Percentiles rank a stretch among this genome's conserved stretches.
Evolutionary conservation across 2,797 vertebrate genomes (phyloP).

Genomic region (Onychomys arenicola): DNA sequence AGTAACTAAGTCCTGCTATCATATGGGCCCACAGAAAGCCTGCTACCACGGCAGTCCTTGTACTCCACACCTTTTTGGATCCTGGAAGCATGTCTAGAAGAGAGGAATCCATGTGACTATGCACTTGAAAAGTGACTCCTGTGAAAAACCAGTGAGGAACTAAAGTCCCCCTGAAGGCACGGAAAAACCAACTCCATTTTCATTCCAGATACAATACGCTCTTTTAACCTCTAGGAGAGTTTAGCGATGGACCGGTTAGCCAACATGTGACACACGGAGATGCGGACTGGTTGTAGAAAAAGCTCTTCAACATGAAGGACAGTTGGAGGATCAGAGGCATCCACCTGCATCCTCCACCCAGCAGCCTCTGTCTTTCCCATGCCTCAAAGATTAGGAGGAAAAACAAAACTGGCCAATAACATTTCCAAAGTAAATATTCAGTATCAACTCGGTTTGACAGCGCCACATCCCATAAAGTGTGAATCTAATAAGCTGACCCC

Average conservation of each 20-base stretch:
- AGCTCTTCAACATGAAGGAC: background rate
- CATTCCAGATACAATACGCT: background rate
- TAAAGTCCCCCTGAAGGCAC: background rate
- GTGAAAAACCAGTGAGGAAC: background rate
- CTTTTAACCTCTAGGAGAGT: background rate
- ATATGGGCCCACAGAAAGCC: background rate
- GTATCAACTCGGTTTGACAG: background rate
- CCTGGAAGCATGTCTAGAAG: background rate
- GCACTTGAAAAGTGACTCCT: background rate
- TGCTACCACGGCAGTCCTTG: background rate
- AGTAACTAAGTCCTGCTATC: background rate
- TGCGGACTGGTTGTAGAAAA: background rate
- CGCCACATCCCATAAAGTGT: background rate
- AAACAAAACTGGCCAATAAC: background rate
- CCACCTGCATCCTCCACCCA: background rate
- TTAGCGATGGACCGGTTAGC: background rate
- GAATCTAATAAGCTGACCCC: background rate
- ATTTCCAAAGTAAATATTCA: constrained; percentile 41
- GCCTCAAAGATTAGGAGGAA: constrained; percentile 33
- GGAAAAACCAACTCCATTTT: background rate
- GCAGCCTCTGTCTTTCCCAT: background rate
- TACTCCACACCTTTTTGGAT: background rate
- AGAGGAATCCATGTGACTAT: background rate
- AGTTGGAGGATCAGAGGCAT: background rate
- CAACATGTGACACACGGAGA: background rate